Evolutionary conservation across 1,140 invertebrate species (phyloP), one percentile per base, ranked within the genome.

Genomic region (Condylostylus longicornis): DNA sequence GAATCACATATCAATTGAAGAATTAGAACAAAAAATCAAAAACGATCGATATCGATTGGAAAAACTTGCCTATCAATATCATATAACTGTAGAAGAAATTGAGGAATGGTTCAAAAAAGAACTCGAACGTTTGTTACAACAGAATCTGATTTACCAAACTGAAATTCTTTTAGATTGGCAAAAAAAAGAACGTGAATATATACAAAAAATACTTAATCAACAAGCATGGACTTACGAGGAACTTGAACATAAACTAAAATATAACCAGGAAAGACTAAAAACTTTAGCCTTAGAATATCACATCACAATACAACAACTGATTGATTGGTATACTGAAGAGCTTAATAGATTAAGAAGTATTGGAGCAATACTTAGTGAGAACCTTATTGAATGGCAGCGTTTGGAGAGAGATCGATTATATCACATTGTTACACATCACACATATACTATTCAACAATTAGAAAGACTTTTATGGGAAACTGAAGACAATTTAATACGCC

Each of bases 371-470:
- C n/a, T n/a, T n/a, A n/a, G n/a, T n/a, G n/a, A n/a, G n/a, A 18
- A 37, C 2, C 33, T 58, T 5, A 44, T 47, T 21, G 13, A 28
- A 1, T 58, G 55, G 55, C 55, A 58, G 42, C 43, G 45, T 25
- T 33, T 40, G 17, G 55, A 58, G 18, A 49, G 55, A 4, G 55
- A 58, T 43, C 54, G 54, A 17, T 41, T 58, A 0, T 58, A 58
- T n/a, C n/a, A n/a, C n/a, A n/a, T n/a, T n/a, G n/a, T n/a, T n/a
- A n/a, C n/a, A n/a, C n/a, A n/a, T n/a, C n/a, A n/a, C n/a, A n/a
- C n/a, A n/a, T n/a, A n/a, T n/a, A n/a, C n/a, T n/a, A n/a, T n/a
- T n/a, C n/a, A n/a, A n/a, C n/a, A n/a, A n/a, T n/a, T n/a, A n/a
- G n/a, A n/a, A n/a, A n/a, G n/a, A n/a, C n/a, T n/a, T n/a, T n/a